These are phyloP conservation scores for Cenopis cana DNA, from an alignment of 2,888 invertebrate species.

Conservation along the genomic window DNA sequence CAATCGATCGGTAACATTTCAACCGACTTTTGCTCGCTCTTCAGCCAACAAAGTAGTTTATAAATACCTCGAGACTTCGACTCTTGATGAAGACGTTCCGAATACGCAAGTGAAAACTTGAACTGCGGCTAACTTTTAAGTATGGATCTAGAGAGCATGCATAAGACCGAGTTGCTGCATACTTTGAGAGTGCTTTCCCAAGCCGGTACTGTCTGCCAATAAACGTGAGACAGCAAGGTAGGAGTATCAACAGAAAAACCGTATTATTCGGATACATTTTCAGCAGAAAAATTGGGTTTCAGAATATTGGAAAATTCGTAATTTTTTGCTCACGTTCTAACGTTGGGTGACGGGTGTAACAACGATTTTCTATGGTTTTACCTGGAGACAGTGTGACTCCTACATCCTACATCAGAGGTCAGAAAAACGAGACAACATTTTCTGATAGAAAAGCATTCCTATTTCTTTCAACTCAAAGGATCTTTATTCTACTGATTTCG, in stretches of 20 bases:
- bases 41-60: conserved; percentile 25
- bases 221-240: no score
- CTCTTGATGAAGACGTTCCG: conserved; percentile 5
- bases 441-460: no score
- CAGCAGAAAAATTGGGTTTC: no score
- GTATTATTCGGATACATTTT: background rate
- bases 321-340: background rate
- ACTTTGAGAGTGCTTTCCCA: conserved; percentile 2
- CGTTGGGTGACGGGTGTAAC: background rate
- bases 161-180: conserved; percentile 4
- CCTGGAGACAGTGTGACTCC: background rate
- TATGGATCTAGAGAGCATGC: conserved; percentile 20
- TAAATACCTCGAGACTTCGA: conserved; percentile 9
- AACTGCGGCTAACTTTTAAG: conserved; percentile 10
- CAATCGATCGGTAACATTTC: conserved; percentile 2
- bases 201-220: background rate
- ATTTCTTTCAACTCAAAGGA: no score
- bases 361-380: background rate
- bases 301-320: background rate
- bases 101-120: conserved; percentile 22
- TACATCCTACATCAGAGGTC: background rate
- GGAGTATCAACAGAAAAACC: background rate
- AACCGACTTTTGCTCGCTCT: conserved; percentile 3
- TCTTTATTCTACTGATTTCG: no score
- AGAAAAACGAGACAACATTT: background rate